These are phyloP conservation scores for Myotis lucifugus DNA, from an alignment of 2,113 vertebrate species.

Conservation along the genomic window DNA sequence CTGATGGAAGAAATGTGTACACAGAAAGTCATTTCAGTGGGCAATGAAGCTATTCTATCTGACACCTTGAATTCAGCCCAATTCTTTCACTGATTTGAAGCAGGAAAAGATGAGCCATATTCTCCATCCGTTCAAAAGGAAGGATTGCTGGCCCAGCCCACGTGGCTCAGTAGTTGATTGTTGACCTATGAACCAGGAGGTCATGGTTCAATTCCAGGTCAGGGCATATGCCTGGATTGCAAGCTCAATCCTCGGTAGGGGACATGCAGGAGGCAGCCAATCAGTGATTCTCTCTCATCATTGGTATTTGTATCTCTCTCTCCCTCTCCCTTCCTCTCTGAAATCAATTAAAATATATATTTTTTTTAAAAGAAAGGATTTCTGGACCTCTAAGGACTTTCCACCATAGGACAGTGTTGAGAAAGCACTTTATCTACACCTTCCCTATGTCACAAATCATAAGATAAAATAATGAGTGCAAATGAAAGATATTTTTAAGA, in stretches of 20 bases:
- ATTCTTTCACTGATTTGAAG: neutral
- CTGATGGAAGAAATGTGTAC: neutral
- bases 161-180: no score
- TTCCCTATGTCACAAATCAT: neutral
- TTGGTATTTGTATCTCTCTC: no score
- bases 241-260: no score
- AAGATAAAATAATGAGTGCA: constrained; percentile 2
- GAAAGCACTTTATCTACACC: neutral
- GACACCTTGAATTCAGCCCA: neutral
- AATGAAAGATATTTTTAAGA: constrained; percentile 39
- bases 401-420: neutral
- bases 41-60: neutral
- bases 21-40: neutral
- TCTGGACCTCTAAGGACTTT: neutral
- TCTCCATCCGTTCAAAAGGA: neutral
- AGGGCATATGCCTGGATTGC: no score
- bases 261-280: no score
- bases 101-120: neutral
- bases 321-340: no score
- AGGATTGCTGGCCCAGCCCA: neutral
- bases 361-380: neutral
- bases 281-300: no score
- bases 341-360: no score
- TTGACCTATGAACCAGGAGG: no score
- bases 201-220: no score